Conservation (phyloP, 1,140 invertebrate species). For the Neodiprion lecontei region DNA sequence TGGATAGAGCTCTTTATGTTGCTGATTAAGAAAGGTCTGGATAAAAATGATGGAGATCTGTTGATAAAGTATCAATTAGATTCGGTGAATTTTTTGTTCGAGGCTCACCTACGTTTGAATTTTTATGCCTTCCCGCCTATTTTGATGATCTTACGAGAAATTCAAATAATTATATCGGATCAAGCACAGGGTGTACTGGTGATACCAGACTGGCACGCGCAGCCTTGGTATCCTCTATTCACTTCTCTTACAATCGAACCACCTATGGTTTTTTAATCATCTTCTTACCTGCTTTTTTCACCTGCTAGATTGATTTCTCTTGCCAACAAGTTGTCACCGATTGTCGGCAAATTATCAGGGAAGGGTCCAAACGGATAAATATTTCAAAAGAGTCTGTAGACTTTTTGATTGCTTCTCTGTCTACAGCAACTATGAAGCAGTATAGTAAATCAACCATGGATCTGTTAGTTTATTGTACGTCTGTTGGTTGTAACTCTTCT, state of each 20-base stretch:
- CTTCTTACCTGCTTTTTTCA: conserved; percentile 18
- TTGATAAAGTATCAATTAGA: too few species aligned
- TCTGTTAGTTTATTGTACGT: background rate
- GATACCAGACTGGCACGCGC: conserved; percentile 25
- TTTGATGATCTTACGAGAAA: conserved; percentile 15
- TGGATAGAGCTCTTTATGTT: too few species aligned
- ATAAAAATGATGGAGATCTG: too few species aligned
- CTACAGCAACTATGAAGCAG: background rate
- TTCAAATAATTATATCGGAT: conserved; percentile 23
- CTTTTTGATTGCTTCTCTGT: background rate
- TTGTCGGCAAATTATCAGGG: conserved; percentile 12
- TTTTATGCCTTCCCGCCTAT: conserved; percentile 32
- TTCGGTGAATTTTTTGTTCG: too few species aligned
- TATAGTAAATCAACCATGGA: background rate
- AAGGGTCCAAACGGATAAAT: background rate
- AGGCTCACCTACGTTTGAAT: background rate
- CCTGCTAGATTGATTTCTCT: conserved; percentile 23
- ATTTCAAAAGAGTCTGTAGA: background rate
- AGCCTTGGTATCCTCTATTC: conserved; percentile 28
- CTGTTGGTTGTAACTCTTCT: background rate
- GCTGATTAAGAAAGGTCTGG: too few species aligned
- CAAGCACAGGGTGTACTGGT: conserved; percentile 23
- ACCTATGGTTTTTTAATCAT: conserved; percentile 18
- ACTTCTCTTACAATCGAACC: conserved; percentile 18
- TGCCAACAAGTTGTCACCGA: conserved; percentile 3